Evolutionary conservation across 2,888 invertebrate species (phyloP), one percentile per base, ranked within the genome.

Genomic region (Athripsodes cinereus): DNA sequence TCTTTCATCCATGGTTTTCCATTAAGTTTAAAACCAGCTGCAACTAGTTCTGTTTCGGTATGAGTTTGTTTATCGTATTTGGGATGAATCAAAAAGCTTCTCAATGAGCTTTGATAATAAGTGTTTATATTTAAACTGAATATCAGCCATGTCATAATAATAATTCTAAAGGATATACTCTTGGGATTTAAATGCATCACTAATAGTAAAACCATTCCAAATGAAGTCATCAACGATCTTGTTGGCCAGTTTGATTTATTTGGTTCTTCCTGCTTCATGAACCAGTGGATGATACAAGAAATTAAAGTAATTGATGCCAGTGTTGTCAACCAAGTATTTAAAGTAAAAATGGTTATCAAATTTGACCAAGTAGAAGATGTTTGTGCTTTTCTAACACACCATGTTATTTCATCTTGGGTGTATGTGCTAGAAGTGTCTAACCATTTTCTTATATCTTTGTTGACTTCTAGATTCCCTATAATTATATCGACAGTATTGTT

Each of bases 31-130:
- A 78, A 73, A 64, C 71, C 67, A 62, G 74, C 76, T 68, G 69
- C 69, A 67, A 78, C 73, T 65, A 79, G 71, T 70, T 77, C 76
- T 61, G 69, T 65, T 67, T 75, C 75, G 60, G 67, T 73, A 63
- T 72, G 72, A 71, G 78, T 76, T 72, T 79, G 79, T 69, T 74
- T 78, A 66, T 75, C 76, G 67, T 73, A 78, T 68, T 78, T 71
- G 62, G 79, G 78, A 64, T 79, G 76, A 74, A 79, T 78, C 70
- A 79, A 67, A 69, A 77, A 79, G 68, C 72, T 77, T 68, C 78
- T 72, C 59, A 79, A 72, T 67, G 78, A 76, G 64, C 79, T 78
- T 68, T 75, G 77, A 68, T 78, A 79, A 47, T 76, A 74, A 66
- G 78, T 77, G 61, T 72, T 72, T 71, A 79, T 73, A 70, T 76